Conservation (phyloP, 2,888 invertebrate species). For the Xestia rhomboidea region DNA sequence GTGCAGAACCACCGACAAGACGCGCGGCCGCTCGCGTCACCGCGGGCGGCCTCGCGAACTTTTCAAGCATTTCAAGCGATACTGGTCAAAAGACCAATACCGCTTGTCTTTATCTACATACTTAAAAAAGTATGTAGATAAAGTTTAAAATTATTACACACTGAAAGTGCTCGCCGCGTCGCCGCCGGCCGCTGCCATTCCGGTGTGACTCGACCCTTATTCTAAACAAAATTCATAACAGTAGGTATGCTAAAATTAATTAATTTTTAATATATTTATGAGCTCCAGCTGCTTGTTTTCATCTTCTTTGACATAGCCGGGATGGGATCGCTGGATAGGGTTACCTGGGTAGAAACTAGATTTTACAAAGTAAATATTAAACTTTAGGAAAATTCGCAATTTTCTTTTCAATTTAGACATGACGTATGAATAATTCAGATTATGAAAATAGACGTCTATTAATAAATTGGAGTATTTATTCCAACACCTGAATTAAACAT, state of each 20-base stretch:
- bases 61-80: no score
- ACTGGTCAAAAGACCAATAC: no score
- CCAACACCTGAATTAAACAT: slow-evolving; percentile 52
- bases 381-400: slow-evolving; percentile 80
- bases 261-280: slow-evolving; percentile 61
- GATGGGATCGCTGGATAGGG: slow-evolving; percentile 89
- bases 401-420: slow-evolving; percentile 23
- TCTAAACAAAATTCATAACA: slow-evolving; percentile 35
- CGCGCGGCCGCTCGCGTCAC: no score
- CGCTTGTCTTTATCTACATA: no score
- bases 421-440: slow-evolving; percentile 53
- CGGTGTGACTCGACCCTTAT: no score
- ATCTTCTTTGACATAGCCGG: slow-evolving; percentile 87
- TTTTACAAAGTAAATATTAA: slow-evolving; percentile 76
- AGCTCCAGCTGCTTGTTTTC: slow-evolving; percentile 90
- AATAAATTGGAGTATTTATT: not conserved
- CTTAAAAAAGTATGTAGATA: no score
- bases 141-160: no score
- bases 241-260: slow-evolving; percentile 39
- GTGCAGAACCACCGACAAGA: no score
- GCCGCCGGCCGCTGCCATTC: no score
- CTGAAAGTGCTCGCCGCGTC: no score
- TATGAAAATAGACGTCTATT: not conserved
- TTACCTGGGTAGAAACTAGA: slow-evolving; percentile 87
- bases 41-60: no score